Base-by-base conservation (phyloP, 2,797 vertebrate genomes). In the Melanotaenia pygmaea region DNA sequence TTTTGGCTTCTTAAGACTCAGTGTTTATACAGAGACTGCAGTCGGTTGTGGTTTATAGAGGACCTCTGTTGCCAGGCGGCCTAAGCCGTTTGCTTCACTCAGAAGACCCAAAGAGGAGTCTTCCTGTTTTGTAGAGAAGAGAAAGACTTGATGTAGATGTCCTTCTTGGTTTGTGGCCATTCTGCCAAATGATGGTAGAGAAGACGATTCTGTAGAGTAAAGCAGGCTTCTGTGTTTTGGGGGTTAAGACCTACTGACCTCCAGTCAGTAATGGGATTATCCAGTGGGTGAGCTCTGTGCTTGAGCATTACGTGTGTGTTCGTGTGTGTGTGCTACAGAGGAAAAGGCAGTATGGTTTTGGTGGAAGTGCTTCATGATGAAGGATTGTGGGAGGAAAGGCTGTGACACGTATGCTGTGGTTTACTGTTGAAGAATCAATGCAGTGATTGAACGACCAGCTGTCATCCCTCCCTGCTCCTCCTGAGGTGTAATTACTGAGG, bases 401-500 rank as follows among this genome's bases (percentile, higher is more conserved):
- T 32, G 51, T 22, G 75, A 59, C 37, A 10, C 66, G 54, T 12
- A 56, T 67, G 9, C 61, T 8, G 61, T 74, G 79, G 67, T 84
- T 51, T 69, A 74, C 76, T 70, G 70, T 10, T 60, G 61, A 67
- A 57, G 73, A 79, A 89, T 90, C 89, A 67, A 82, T 90, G 78
- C 57, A 30, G 70, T 79, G 84, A 91, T 87, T 84, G 84, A 89
- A 79, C 75, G 86, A 82, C 67, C 74, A 79, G 40, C 68, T 76
- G 82, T 74, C 87, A 77, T 82, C 80, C 63, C 67, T 37, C 5
- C 34, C 76, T 51, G 54, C 76, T 62, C 60, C 50, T 81, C 65
- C 85, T 63, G 72, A 85, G 81, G 81, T 86, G 77, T 77, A 86
- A 91, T 90, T 87, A 88, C 82, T 73, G 73, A 78, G 81, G 76